Evolutionary conservation across 2,113 vertebrate species (phyloP).

Genomic region (Anguilla japonica): DNA sequence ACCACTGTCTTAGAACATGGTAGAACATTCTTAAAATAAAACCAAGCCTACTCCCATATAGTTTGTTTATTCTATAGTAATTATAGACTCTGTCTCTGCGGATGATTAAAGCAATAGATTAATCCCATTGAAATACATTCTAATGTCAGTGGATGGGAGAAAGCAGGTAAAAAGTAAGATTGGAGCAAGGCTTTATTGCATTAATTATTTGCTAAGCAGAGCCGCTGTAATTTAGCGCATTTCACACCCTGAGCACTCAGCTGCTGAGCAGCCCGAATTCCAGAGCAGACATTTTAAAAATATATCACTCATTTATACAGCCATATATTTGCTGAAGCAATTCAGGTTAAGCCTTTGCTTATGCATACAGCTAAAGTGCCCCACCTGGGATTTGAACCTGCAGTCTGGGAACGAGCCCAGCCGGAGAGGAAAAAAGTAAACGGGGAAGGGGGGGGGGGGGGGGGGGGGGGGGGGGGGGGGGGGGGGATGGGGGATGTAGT

Average conservation of each 20-base stretch:
- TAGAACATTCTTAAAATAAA: too few relatives aligned
- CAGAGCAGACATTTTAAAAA: background rate
- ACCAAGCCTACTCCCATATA: too few relatives aligned
- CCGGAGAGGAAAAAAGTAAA: too few relatives aligned
- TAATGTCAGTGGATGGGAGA: background rate
- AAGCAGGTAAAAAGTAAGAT: background rate
- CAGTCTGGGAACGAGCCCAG: too few relatives aligned
- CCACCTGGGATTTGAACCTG: too few relatives aligned
- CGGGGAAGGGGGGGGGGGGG: too few relatives aligned
- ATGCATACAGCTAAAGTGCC: too few relatives aligned
- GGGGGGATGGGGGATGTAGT: too few relatives aligned
- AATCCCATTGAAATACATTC: background rate
- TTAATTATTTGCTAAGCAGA: background rate
- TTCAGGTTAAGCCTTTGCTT: background rate
- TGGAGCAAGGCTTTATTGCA: background rate
- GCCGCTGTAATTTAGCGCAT: background rate
- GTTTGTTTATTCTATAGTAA: background rate
- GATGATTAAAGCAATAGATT: background rate
- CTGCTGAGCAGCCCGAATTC: background rate
- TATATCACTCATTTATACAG: background rate
- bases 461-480: too few relatives aligned
- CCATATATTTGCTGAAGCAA: background rate
- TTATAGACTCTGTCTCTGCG: background rate
- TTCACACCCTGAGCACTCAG: too few relatives aligned
- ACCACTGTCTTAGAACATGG: too few relatives aligned